Evolutionary conservation across 92 coral and sea anemone genomes (phyloP), one percentile per base, ranked within the genome.

Genomic region (Zoanthus sansibaricus): DNA sequence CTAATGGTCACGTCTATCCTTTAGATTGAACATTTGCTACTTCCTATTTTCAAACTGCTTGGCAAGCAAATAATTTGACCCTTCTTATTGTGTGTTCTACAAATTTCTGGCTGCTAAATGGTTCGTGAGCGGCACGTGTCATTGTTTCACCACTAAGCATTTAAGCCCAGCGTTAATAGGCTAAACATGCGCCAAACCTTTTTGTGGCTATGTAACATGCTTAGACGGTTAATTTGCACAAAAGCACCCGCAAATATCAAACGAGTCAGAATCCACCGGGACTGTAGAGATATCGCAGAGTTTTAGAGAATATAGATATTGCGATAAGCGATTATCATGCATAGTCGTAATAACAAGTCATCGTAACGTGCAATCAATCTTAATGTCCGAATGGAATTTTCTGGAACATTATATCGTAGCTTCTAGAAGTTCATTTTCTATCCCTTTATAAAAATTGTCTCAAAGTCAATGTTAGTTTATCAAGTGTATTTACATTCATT

Each of bases 191-290:
- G 85, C 67, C 85, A 64, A n/a, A 17, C 33, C 18, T 80, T 80
- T 64, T 47, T 80, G 85, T 67, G 85, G 85, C 47, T 69, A 47
- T 21, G 44, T 80, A 67, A 80, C 61, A 80, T 66, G 12, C 54
- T 80, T 80, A 66, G 85, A 66, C 61, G 75, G 45, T 80, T 80
- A 80, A 66, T 49, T 80, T 66, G 54, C 85, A 62, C 85, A 80
- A 80, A 76, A 80, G 85, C 85, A 80, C 85, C 85, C 85, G 85
- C 85, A 80, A 80, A 80, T 80, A 80, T 66, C 85, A 80, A 47
- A 66, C 74, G 42, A 80, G 56, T 64, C 85, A 45, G 75, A 42
- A 80, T 44, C 61, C 21, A 42, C 85, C 73, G 17, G 51, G 52
- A 56, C 75, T 80, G 58, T 64, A 80, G 62, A 46, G 85, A 80